Evolutionary conservation across 1,140 invertebrate genomes (phyloP).

Genomic region (Drosophila nigrodunni): DNA sequence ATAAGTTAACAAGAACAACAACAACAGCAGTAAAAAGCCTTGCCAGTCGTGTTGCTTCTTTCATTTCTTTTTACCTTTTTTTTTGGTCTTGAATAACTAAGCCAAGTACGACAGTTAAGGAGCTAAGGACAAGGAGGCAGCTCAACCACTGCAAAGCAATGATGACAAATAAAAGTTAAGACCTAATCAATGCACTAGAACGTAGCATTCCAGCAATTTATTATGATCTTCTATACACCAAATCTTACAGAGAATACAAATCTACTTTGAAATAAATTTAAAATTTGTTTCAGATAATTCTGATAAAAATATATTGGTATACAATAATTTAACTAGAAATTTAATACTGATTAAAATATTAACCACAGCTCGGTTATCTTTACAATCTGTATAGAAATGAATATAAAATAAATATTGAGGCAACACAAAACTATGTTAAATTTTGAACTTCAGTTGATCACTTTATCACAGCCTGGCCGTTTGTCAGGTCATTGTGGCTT

Average conservation of each 20-base stretch:
- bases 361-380: no score
- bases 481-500: slow-evolving; percentile 38
- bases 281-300: no score
- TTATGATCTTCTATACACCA: not conserved
- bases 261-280: no score
- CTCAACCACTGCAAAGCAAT: slow-evolving; percentile 19
- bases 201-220: slow-evolving; percentile 21
- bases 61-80: slow-evolving; percentile 49
- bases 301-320: no score
- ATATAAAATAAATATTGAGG: no score
- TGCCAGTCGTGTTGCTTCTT: slow-evolving; percentile 30
- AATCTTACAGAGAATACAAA: no score
- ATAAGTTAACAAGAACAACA: slow-evolving; percentile 70
- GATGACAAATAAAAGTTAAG: slow-evolving; percentile 72
- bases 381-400: no score
- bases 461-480: slow-evolving; percentile 25
- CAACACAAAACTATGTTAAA: not conserved
- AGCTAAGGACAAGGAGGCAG: not conserved
- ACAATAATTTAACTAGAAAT: no score
- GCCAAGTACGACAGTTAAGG: slow-evolving; percentile 15
- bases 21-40: slow-evolving; percentile 25
- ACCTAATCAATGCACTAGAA: slow-evolving; percentile 43
- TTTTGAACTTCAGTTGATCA: slow-evolving; percentile 24
- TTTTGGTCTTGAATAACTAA: slow-evolving; percentile 39
- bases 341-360: no score